Percentiles rank a stretch among this genome's conserved stretches.
Conservation (phyloP, 2,888 invertebrate genomes). For the Lasioglossum marginatum region DNA sequence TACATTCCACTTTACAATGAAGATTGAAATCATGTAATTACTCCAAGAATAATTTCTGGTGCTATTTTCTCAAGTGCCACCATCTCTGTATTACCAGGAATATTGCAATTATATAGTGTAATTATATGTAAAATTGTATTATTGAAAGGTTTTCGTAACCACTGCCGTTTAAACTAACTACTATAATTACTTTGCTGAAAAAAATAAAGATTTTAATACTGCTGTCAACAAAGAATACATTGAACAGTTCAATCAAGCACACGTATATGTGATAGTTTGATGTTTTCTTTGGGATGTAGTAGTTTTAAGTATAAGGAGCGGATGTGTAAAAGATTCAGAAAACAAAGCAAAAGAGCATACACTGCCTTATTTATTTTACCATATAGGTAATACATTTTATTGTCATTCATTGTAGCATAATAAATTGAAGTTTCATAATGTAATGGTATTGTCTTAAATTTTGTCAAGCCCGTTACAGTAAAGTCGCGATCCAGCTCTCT, state of each 20-base stretch:
- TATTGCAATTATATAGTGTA: constrained; percentile 48
- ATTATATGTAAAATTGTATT: constrained; percentile 58
- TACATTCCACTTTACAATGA: constrained; percentile 66
- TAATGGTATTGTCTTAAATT: constrained; percentile 16
- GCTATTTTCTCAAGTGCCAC: constrained; percentile 65
- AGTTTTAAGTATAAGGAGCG: constrained; percentile 50
- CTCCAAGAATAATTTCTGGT: constrained; percentile 63
- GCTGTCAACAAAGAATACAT: constrained; percentile 39
- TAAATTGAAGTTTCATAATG: constrained; percentile 79
- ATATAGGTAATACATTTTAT: constrained; percentile 79
- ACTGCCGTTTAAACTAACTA: constrained; percentile 74
- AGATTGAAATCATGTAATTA: constrained; percentile 37
- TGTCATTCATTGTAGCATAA: constrained; percentile 80
- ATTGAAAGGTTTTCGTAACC: constrained; percentile 69
- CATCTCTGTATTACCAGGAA: constrained; percentile 68
- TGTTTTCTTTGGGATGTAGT: constrained; percentile 37
- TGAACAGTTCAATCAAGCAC: background rate
- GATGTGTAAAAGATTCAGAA: constrained; percentile 54
- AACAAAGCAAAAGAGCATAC: constrained; percentile 75
- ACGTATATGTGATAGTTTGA: constrained; percentile 23
- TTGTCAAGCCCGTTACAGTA: background rate
- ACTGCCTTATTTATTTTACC: constrained; percentile 84
- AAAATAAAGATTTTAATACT: constrained; percentile 53
- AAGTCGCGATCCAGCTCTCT: too few relatives aligned
- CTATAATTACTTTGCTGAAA: constrained; percentile 56